Conservation (phyloP, 2,113 vertebrate genomes). For the Saiga tatarica region DNA sequence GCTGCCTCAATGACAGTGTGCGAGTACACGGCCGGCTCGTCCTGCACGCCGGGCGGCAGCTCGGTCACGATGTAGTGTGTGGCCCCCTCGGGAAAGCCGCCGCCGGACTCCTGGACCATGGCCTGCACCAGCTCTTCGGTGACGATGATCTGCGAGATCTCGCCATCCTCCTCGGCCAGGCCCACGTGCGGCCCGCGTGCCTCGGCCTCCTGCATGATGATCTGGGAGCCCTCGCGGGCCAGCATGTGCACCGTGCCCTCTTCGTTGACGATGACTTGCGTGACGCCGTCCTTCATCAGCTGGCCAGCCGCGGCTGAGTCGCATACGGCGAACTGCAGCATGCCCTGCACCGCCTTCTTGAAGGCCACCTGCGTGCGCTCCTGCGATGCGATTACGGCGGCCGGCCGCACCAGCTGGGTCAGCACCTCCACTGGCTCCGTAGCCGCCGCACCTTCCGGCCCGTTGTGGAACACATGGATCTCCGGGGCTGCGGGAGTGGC, state of each 20-base stretch:
- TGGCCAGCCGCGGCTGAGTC: slow-evolving; percentile 86
- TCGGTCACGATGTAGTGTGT: slow-evolving; percentile 98
- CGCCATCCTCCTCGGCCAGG: slow-evolving; percentile 79
- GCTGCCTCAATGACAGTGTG: slow-evolving; percentile 82
- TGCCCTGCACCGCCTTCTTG: slow-evolving; percentile 91
- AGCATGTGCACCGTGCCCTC: slow-evolving; percentile 90
- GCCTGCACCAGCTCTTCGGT: slow-evolving; percentile 85
- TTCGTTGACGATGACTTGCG: slow-evolving; percentile 94
- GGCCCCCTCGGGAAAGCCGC: slow-evolving; percentile 80
- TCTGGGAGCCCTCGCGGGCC: slow-evolving; percentile 83
- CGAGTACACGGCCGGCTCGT: slow-evolving; percentile 84
- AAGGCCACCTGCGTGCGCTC: slow-evolving; percentile 82
- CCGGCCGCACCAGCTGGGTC: slow-evolving; percentile 81
- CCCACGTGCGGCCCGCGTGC: slow-evolving; percentile 75
- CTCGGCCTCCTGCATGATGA: slow-evolving; percentile 85
- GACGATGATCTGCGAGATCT: slow-evolving; percentile 87
- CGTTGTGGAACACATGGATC: slow-evolving; percentile 80
- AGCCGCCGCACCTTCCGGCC: slow-evolving; percentile 75
- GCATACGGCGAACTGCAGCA: slow-evolving; percentile 92
- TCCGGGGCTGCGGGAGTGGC: slow-evolving; percentile 57
- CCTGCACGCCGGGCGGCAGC: slow-evolving; percentile 88
- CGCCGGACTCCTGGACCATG: slow-evolving; percentile 80
- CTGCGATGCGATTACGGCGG: slow-evolving; percentile 76
- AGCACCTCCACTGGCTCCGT: slow-evolving; percentile 81
- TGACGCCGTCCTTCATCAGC: slow-evolving; percentile 92